These are phyloP conservation scores for Acanthosepion lycidas DNA, from an alignment of 2,888 invertebrate genomes.

Conservation along the genomic window DNA sequence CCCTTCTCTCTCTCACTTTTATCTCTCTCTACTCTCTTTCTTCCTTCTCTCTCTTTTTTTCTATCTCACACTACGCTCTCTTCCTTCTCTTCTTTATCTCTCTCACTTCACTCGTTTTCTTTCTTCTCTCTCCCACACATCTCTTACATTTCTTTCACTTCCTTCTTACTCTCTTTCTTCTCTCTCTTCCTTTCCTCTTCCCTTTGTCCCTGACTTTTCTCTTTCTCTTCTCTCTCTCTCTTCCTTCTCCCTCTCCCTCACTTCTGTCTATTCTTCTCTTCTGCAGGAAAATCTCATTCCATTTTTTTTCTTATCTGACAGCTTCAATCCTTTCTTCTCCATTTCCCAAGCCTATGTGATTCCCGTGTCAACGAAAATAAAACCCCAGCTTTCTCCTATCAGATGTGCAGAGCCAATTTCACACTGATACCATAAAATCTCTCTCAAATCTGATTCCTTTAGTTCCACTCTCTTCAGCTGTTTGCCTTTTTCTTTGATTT, in stretches of 20 bases:
- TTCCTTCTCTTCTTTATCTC: neutral
- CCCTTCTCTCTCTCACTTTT: neutral
- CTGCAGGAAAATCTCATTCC: neutral
- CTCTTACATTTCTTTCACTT: neutral
- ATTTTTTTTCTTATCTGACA: neutral
- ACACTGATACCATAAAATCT: conserved; percentile 20
- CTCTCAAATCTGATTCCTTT: neutral
- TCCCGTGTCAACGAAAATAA: neutral
- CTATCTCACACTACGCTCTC: neutral
- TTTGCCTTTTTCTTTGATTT: neutral
- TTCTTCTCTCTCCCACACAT: neutral
- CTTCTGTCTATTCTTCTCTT: neutral
- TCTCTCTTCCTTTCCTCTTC: too few species aligned
- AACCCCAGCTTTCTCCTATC: neutral
- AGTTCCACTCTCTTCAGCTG: neutral
- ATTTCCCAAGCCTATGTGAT: neutral
- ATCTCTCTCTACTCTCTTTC: neutral
- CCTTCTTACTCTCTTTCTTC: neutral
- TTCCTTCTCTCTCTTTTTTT: neutral
- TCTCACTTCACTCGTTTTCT: neutral
- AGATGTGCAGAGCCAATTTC: neutral
- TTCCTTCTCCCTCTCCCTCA: neutral
- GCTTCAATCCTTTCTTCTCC: neutral
- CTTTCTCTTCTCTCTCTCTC: neutral
- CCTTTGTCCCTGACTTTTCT: too few species aligned